Base-by-base conservation (phyloP, 1,140 invertebrate species). In the Drosophila novamexicana region DNA sequence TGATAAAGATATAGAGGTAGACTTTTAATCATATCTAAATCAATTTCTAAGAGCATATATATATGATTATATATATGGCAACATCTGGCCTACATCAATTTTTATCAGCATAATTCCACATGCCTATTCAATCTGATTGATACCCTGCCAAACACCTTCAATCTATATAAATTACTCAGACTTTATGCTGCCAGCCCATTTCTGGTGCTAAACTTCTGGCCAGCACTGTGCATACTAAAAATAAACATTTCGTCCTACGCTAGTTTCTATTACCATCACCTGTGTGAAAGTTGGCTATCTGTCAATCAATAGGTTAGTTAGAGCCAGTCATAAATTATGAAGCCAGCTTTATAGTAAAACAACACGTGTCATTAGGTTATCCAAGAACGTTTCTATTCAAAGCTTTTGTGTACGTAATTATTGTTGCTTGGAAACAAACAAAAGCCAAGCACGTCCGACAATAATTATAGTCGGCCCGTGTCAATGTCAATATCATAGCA, bases 401-500 rank as follows among this genome's bases (percentile, higher is more conserved):
- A 54, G 63, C 40, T 18, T 40, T 39, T 2, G 45, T 39, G 39
- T 52, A 40, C 57, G 40, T 65, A 66, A 54, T 56, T 44, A 18
- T 29, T 44, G 58, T 42, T 9, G 29, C 42, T 50, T 22, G 32
- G 32, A 42, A 14, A 16, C 39, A 54, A 47, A 32, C 22, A 29
- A 56, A 56, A 65, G 22, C n/a, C 12, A 53, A 50, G 44, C 39
- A 67, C 68, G 36, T 37, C 64, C 40, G 52, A 45, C 37, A 70
- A 75, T 81, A 84, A 85, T 85, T 77, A 75, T 81, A 81, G 62
- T 53, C 73, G 6, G 44, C n/a, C 81, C 85, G 75, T 81, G 81
- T 85, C 81, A 84, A 84, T 84, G 81, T 70, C 81, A 77, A 71
- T 64, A 75, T 66, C 65, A 64, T 62, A 64, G 39, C 10, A 44